A percentile compares a stretch with the other conserved stretches of the same genome.
Evolutionary conservation across 2,888 invertebrate species (phyloP).

Genomic region (Tortricodes alternella): DNA sequence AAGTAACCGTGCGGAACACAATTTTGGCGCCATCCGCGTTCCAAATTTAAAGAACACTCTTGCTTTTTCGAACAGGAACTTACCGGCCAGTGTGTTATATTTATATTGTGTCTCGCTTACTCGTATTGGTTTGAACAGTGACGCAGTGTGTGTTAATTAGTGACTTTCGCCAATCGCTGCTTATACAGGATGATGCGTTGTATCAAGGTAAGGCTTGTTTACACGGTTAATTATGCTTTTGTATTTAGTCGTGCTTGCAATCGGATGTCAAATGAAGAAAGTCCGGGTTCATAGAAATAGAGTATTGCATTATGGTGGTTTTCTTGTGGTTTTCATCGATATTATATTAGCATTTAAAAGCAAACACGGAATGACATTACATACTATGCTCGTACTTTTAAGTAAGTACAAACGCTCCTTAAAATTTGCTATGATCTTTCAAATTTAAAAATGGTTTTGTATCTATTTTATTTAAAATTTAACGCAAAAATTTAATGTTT

Average conservation of each 20-base stretch:
- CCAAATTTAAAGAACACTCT: slow-evolving; percentile 24
- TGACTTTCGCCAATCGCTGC: slow-evolving; percentile 63
- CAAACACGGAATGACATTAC: too few relatives aligned
- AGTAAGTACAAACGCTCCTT: too few relatives aligned
- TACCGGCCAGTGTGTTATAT: slow-evolving; percentile 15
- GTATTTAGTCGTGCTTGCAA: slow-evolving; percentile 8
- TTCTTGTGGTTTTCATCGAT: background rate
- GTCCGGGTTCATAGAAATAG: background rate
- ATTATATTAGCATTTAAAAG: too few relatives aligned
- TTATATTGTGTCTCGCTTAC: slow-evolving; percentile 39
- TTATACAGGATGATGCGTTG: slow-evolving; percentile 71
- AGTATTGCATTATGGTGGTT: background rate
- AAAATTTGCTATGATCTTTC: too few relatives aligned
- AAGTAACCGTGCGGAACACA: slow-evolving; percentile 45
- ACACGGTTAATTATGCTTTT: slow-evolving; percentile 15
- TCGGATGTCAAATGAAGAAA: slow-evolving; percentile 6
- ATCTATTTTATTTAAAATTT: too few relatives aligned
- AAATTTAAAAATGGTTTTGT: too few relatives aligned
- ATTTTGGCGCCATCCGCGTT: slow-evolving; percentile 37
- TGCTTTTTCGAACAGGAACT: slow-evolving; percentile 19
- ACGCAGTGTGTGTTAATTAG: slow-evolving; percentile 51
- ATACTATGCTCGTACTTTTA: too few relatives aligned
- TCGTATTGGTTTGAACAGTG: slow-evolving; percentile 52
- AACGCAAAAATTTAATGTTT: too few relatives aligned
- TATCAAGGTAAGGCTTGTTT: slow-evolving; percentile 55